phyloP scores from a whole-genome alignment of 2,113 vertebrate species.

The Shinisaurus crocodilurus region DNA sequence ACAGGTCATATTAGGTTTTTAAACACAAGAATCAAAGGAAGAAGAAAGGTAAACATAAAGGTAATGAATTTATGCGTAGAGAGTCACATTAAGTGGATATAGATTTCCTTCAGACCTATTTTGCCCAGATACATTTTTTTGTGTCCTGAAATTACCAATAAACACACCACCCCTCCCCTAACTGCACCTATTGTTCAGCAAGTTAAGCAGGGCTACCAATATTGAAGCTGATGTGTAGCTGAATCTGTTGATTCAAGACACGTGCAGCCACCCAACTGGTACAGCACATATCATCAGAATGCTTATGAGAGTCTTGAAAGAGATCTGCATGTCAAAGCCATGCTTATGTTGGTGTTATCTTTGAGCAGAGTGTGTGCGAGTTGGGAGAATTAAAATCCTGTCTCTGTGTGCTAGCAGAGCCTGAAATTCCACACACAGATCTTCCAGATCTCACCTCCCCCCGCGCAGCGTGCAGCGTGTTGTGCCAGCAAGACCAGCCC shows the following conservation, averaged over 20 bases:
- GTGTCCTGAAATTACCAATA: background rate
- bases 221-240: background rate
- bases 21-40: conserved; percentile 12
- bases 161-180: no score
- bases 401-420: no score
- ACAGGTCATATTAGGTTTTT: background rate
- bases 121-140: background rate
- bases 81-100: background rate
- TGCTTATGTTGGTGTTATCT: background rate
- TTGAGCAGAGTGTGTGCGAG: no score
- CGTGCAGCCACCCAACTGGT: background rate
- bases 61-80: background rate
- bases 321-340: background rate
- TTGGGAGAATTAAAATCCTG: no score
- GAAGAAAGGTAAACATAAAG: conserved; percentile 32
- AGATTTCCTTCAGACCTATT: background rate
- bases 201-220: no score
- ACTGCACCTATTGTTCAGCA: background rate
- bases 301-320: background rate
- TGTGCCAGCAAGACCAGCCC: no score
- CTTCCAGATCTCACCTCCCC: no score
- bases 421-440: no score
- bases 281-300: background rate
- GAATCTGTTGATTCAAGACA: background rate
- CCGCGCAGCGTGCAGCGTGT: no score